These are phyloP conservation scores for Drosophila jambulina DNA, from an alignment of 1,140 invertebrate genomes.

Conservation along the genomic window DNA sequence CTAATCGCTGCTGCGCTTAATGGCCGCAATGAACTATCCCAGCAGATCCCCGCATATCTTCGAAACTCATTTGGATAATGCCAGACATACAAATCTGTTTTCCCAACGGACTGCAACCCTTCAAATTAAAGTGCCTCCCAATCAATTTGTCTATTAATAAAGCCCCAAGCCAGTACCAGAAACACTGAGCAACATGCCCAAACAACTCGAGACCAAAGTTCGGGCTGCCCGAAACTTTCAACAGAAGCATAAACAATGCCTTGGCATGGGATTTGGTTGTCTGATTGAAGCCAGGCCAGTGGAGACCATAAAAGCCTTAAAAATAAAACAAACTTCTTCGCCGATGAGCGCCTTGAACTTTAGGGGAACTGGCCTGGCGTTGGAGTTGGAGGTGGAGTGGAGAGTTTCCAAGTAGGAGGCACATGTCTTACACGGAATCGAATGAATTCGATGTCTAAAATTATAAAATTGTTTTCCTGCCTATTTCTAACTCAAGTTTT, in stretches of 20 bases:
- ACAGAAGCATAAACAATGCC: slow-evolving; percentile 73
- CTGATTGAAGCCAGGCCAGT: slow-evolving; percentile 55
- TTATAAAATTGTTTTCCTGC: slow-evolving; percentile 64
- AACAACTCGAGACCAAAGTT: slow-evolving; percentile 31
- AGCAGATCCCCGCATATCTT: slow-evolving; percentile 3
- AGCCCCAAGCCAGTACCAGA: slow-evolving; percentile 23
- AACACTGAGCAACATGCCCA: slow-evolving; percentile 33
- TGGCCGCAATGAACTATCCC: slow-evolving; percentile 9
- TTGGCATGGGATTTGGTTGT: slow-evolving; percentile 54
- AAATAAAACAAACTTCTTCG: slow-evolving; percentile 73
- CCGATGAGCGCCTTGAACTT: slow-evolving; percentile 78
- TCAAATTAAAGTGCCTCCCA: slow-evolving; percentile 44
- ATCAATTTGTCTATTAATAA: slow-evolving; percentile 74
- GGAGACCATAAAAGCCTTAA: slow-evolving; percentile 66
- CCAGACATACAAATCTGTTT: slow-evolving; percentile 25
- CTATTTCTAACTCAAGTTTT: slow-evolving; percentile 61
- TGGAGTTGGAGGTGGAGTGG: slow-evolving; percentile 15
- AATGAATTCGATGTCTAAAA: slow-evolving; percentile 68
- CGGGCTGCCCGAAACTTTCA: slow-evolving; percentile 61
- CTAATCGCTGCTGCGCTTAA: slow-evolving; percentile 13
- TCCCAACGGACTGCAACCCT: slow-evolving; percentile 45
- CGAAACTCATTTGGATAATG: slow-evolving; percentile 24
- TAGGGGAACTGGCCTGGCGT: slow-evolving; percentile 31
- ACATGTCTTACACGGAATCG: slow-evolving; percentile 38
- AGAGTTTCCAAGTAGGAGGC: slow-evolving; percentile 35